Percentiles rank a stretch among this genome's conserved stretches.
Conservation (phyloP, 2,113 vertebrate genomes). For the Parus major region DNA sequence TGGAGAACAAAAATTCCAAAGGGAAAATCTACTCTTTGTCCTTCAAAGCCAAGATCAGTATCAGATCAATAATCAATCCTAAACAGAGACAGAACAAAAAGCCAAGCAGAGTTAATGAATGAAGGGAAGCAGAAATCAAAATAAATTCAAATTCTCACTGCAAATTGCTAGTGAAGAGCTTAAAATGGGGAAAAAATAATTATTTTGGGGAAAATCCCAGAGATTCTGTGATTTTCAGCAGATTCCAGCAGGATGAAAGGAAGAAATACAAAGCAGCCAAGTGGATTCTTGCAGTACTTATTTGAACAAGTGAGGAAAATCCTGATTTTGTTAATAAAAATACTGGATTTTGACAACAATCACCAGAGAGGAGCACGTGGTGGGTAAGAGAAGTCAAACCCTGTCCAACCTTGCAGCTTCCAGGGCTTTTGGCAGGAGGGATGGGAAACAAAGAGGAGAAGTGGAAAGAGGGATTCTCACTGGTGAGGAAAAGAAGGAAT, state of each 20-base stretch:
- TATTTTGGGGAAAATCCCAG: neutral
- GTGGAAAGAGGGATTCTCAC: neutral
- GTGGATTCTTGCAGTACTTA: neutral
- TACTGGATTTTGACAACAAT: neutral
- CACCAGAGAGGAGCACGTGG: neutral
- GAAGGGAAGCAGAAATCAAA: neutral
- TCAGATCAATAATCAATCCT: neutral
- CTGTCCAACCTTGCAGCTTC: neutral
- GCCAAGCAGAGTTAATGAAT: neutral
- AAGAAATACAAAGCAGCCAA: neutral
- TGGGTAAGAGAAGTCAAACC: neutral
- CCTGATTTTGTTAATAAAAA: neutral
- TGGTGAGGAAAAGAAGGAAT: neutral
- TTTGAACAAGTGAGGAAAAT: neutral
- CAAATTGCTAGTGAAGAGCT: neutral
- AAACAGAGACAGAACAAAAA: neutral
- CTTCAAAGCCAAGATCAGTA: neutral
- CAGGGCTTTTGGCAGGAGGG: neutral
- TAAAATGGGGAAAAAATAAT: neutral
- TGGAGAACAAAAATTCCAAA: neutral
- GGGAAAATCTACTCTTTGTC: neutral
- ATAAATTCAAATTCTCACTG: neutral
- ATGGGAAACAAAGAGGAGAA: neutral
- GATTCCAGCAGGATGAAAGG: neutral
- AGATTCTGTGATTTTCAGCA: neutral